Conservation (phyloP, 2,113 vertebrate genomes). For the Pteruthius melanotis region DNA sequence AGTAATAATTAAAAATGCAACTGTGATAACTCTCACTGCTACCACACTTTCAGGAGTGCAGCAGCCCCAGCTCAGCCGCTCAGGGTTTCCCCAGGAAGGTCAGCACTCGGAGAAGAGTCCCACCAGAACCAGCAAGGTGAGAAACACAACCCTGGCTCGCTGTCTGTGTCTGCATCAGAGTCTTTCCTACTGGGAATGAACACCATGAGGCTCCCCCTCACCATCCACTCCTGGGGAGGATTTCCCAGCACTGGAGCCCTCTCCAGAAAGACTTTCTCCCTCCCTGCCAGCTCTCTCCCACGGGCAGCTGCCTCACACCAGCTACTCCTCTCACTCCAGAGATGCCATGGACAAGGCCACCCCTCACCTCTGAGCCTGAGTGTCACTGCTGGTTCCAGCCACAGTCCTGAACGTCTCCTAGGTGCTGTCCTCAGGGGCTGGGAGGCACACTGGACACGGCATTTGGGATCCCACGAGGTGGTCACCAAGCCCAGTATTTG, state of each 20-base stretch:
- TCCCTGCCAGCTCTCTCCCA: background rate
- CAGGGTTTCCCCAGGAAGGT: background rate
- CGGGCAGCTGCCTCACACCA: background rate
- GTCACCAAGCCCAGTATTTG: background rate
- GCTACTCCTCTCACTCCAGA: background rate
- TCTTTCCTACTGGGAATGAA: background rate
- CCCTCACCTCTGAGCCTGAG: slow-evolving; percentile 50
- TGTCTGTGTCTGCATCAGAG: background rate
- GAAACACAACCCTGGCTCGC: background rate
- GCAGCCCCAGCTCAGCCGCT: background rate
- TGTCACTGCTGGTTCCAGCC: background rate
- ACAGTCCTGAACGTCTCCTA: background rate
- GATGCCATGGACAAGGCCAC: background rate
- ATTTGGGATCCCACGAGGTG: background rate
- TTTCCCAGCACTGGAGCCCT: background rate
- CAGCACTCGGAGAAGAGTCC: background rate
- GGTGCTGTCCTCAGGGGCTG: background rate
- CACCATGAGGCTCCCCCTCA: rapidly evolving
- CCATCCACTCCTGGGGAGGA: background rate
- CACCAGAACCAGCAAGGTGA: background rate
- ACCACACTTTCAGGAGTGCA: background rate
- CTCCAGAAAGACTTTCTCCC: background rate
- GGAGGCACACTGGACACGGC: background rate
- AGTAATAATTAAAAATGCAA: background rate
- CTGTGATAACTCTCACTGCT: background rate